Percentiles rank a stretch among this genome's conserved stretches.
These are phyloP conservation scores for Cichlasoma orientale DNA, from an alignment of 2,797 vertebrate species.

Conservation along the genomic window DNA sequence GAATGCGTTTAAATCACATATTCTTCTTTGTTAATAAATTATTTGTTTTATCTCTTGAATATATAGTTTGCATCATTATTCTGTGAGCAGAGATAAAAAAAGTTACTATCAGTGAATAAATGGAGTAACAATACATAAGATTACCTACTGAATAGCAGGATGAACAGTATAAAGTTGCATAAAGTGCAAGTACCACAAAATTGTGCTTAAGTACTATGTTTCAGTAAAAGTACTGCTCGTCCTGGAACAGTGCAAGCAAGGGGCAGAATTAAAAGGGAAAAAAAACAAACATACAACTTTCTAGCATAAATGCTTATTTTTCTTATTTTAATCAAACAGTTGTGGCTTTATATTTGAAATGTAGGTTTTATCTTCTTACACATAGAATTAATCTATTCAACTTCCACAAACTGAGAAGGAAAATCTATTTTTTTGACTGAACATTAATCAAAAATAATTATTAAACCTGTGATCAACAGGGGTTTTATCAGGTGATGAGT, in stretches of 20 bases:
- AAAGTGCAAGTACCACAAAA: neutral
- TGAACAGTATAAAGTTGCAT: fast-evolving
- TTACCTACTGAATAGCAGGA: neutral
- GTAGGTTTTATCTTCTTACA: neutral
- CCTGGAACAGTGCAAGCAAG: fast-evolving
- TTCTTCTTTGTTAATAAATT: neutral
- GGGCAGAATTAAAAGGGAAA: neutral
- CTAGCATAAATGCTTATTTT: neutral
- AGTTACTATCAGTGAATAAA: no score
- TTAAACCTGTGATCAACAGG: no score
- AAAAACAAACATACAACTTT: neutral
- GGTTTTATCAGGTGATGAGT: no score
- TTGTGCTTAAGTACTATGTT: neutral
- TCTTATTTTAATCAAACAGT: fast-evolving
- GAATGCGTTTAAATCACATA: fast-evolving
- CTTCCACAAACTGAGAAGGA: no score
- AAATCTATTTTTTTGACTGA: no score
- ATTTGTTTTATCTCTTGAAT: neutral
- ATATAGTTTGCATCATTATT: neutral
- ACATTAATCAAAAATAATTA: no score
- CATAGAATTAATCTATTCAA: neutral
- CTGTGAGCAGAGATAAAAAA: neutral
- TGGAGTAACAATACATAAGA: neutral
- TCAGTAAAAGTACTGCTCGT: neutral
- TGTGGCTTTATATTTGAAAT: neutral